Conservation (phyloP, 2,797 vertebrate genomes). For the Sebastes hubbsi region DNA sequence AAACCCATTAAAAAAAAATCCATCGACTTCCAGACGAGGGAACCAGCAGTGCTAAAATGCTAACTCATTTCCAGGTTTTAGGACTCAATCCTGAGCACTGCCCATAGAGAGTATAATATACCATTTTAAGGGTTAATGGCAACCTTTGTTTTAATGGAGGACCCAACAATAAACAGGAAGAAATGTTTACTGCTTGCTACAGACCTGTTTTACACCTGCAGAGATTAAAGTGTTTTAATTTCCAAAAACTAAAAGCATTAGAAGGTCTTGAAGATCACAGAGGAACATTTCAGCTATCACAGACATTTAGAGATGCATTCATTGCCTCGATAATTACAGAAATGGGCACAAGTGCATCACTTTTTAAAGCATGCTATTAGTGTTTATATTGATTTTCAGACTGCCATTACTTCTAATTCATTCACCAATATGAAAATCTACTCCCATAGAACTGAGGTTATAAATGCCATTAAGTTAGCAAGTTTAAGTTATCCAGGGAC, state of each 20-base stretch:
- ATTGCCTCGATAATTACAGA: conserved; percentile 3
- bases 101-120: background rate
- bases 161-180: background rate
- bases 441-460: background rate
- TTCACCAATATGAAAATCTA: conserved; percentile 4
- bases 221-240: background rate
- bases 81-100: background rate
- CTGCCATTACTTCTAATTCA: conserved; percentile 16
- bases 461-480: background rate
- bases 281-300: conserved; percentile 9
- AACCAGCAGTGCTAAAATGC: too few relatives aligned
- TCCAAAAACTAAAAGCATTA: background rate
- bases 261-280: conserved; percentile 17
- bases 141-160: background rate
- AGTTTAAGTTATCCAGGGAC: background rate
- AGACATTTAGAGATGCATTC: conserved; percentile 19
- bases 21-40: too few relatives aligned
- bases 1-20: too few relatives aligned
- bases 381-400: conserved; percentile 13
- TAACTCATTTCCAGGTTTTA: too few relatives aligned
- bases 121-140: background rate
- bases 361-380: conserved; percentile 16
- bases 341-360: background rate
- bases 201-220: background rate
- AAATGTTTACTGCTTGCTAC: background rate